Conservation (phyloP, 30 jellyfish, hydroid and myxozoan species). For the Pseudorhiza aurosa region DNA sequence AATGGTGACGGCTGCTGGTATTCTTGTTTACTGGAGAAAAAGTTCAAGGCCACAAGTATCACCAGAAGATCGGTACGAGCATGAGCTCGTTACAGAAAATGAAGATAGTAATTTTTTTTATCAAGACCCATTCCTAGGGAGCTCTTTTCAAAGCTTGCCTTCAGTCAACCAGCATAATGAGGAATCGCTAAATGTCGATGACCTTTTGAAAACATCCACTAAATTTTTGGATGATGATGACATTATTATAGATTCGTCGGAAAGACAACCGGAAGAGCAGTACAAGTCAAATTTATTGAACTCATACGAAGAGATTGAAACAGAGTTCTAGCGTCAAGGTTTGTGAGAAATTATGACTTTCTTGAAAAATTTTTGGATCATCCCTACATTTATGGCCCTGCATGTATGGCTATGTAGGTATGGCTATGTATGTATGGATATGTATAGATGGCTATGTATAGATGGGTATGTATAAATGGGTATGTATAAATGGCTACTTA, state of each 20-base stretch:
- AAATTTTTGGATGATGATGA: slow-evolving; percentile 33
- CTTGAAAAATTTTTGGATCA: too few species aligned
- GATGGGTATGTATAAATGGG: too few species aligned
- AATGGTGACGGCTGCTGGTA: not conserved
- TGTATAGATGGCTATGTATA: too few species aligned
- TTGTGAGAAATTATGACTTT: not conserved
- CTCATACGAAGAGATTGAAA: slow-evolving; percentile 44
- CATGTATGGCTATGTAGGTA: too few species aligned
- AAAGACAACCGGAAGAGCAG: not conserved
- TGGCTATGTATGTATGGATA: too few species aligned
- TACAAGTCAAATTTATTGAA: not conserved
- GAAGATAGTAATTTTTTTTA: not conserved
- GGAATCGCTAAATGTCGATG: not conserved
- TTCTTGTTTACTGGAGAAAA: slow-evolving; percentile 5
- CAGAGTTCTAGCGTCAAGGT: slow-evolving; percentile 36
- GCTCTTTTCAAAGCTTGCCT: slow-evolving; percentile 29
- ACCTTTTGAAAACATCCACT: slow-evolving; percentile 17
- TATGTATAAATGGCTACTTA: too few species aligned
- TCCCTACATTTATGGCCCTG: too few species aligned
- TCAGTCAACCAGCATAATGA: not conserved
- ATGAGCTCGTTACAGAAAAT: not conserved
- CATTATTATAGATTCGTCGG: slow-evolving; percentile 16
- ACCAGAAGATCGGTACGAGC: slow-evolving; percentile 34
- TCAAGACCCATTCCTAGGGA: slow-evolving; percentile 38
- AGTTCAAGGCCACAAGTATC: not conserved